A percentile compares a stretch with the other conserved stretches of the same genome.
phyloP scores from a whole-genome alignment of 2,888 invertebrate species.

The Boloria euphrosyne region DNA sequence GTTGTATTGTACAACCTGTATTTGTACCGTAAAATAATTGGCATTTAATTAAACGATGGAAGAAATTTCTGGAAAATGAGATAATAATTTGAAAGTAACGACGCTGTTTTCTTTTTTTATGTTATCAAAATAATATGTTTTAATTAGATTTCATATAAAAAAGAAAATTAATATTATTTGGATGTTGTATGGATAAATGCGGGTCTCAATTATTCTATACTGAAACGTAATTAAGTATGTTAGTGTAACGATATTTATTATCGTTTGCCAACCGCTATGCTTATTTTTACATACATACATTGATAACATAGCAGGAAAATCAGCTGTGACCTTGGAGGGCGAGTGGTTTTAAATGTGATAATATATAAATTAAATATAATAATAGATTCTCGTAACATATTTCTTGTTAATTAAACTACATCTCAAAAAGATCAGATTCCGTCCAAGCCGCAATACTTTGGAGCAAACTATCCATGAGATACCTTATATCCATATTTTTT shows the following conservation, averaged over 20 bases:
- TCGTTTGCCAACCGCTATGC: slow-evolving; percentile 25
- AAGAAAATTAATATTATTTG: neutral
- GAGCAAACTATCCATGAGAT: no score
- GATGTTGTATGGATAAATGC: neutral
- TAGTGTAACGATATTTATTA: slow-evolving; percentile 20
- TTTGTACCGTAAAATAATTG: slow-evolving; percentile 49
- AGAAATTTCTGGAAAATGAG: slow-evolving; percentile 39
- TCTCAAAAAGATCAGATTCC: no score
- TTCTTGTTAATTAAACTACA: no score
- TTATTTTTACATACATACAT: slow-evolving; percentile 36
- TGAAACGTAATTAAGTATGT: slow-evolving; percentile 16
- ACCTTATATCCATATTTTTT: no score
- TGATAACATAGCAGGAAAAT: slow-evolving; percentile 53
- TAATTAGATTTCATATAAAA: neutral
- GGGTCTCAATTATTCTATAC: neutral
- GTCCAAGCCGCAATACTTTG: no score
- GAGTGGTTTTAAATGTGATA: slow-evolving; percentile 21
- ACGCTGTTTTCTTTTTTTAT: neutral
- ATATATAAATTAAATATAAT: neutral
- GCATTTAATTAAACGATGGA: slow-evolving; percentile 45
- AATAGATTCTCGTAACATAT: no score
- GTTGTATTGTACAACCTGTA: slow-evolving; percentile 46
- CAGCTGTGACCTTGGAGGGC: slow-evolving; percentile 46
- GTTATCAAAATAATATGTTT: neutral
- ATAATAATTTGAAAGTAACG: slow-evolving; percentile 23